Conservation (phyloP, 2,888 invertebrate species). For the Melipona beecheii region DNA sequence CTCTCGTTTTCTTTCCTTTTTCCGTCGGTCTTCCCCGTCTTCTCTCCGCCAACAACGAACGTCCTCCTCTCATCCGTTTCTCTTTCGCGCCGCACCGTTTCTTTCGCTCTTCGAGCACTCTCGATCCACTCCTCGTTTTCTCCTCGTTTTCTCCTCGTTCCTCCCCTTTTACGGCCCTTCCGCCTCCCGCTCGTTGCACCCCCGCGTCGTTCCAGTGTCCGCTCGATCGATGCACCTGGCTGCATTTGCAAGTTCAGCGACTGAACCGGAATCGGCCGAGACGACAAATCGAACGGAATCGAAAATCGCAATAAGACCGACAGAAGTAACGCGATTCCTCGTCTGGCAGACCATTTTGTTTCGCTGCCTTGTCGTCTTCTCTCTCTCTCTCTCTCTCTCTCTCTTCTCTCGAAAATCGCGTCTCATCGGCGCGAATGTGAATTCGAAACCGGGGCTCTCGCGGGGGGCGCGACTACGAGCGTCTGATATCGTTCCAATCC, state of each 20-base stretch:
- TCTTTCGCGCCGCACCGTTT: background rate
- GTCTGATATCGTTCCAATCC: background rate
- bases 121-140: background rate
- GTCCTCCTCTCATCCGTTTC: background rate
- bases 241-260: constrained; percentile 63
- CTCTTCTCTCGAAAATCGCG: too few species aligned
- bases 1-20: constrained; percentile 16
- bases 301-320: constrained; percentile 58
- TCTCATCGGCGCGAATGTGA: constrained; percentile 3
- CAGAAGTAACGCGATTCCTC: constrained; percentile 41
- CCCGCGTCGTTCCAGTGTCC: constrained; percentile 14
- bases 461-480: too few species aligned
- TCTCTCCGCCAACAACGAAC: background rate
- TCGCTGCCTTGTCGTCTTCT: constrained; percentile 31
- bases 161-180: background rate
- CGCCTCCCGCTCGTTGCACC: constrained; percentile 4
- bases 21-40: constrained; percentile 10
- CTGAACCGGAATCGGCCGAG: constrained; percentile 48
- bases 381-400: background rate
- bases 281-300: constrained; percentile 59
- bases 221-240: constrained; percentile 60
- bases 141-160: constrained; percentile 10
- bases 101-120: background rate
- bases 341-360: constrained; percentile 45
- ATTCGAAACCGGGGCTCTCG: constrained; percentile 14